Evolutionary conservation across 2,888 invertebrate species (phyloP), one percentile per base, ranked within the genome.

Genomic region (Agrotis segetum): DNA sequence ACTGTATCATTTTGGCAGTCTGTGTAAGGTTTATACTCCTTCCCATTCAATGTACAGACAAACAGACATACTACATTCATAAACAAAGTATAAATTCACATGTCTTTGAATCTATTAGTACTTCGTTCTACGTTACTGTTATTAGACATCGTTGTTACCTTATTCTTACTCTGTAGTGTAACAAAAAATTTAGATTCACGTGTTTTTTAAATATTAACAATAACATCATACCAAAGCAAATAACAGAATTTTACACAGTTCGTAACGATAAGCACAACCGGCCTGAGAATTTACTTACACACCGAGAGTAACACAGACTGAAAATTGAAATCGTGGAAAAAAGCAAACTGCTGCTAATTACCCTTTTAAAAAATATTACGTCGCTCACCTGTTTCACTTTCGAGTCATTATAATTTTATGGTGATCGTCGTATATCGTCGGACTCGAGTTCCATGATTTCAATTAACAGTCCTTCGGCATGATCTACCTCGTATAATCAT

Each of bases 261-360:
- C 21, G 52, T 83, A 56, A 85, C 66, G 60, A 64, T 73, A 80
- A 85, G 74, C 77, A 82, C 79, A 84, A 82, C 85, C 84, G 77
- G 74, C 66, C 52, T 77, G 81, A 82, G 71, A 81, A 53, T 72
- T 69, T 49, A 61, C 62, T 71, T 69, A 71, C 24, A 14, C 24
- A 71, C 52, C 46, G 21, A 63, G 40, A 47, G 24, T 17, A 29
- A 40, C 50, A 61, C 13, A 67, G 9, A 52, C 46, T 69, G 70
- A 46, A 64, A 55, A 71, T 79, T 74, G 63, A 71, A 82, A 79
- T 65, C 79, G 70, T 67, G 24, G n/a, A 19, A 29, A 40, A 11
- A 9, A 40, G 40, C 40, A 40, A 40, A 40, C 11, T 40, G 40
- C 40, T 11, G 11, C 9, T 40, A 40, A 40, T 40, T 40, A 11